Conservation (phyloP, 53 echinoderm and acorn worm genomes). For the Apostichopus leukothele region DNA sequence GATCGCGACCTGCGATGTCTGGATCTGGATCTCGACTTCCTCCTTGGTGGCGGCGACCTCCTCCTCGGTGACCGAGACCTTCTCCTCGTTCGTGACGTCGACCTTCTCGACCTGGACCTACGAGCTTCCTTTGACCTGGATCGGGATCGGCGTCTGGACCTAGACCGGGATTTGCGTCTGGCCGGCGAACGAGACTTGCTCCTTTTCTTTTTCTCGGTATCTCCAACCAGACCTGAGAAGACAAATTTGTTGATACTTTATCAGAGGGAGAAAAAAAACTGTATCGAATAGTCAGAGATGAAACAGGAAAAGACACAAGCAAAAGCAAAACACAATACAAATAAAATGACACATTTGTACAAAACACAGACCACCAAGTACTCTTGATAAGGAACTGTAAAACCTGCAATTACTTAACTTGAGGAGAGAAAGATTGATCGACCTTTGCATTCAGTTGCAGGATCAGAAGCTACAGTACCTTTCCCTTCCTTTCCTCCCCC, state of each 20-base stretch:
- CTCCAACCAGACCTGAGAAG: constrained; percentile 52
- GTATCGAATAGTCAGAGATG: too few species aligned
- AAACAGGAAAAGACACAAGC: not conserved
- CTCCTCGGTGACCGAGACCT: constrained; percentile 62
- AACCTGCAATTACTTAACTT: too few species aligned
- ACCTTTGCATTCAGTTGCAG: too few species aligned
- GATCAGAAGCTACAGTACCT: too few species aligned
- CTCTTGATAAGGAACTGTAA: too few species aligned
- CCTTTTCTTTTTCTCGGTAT: constrained; percentile 72
- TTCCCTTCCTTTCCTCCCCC: too few species aligned
- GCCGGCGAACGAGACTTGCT: constrained; percentile 60
- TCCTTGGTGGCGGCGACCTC: constrained; percentile 66
- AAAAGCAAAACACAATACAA: not conserved
- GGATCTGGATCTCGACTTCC: constrained; percentile 58
- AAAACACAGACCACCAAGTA: too few species aligned
- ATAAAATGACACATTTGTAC: too few species aligned
- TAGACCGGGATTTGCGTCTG: constrained; percentile 76
- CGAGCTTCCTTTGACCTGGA: constrained; percentile 56
- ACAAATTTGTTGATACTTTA: not conserved
- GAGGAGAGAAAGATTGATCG: too few species aligned
- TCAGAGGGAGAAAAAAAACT: not conserved
- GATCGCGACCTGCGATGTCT: constrained; percentile 72
- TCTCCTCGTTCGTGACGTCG: constrained; percentile 54
- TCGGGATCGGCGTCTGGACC: constrained; percentile 65
- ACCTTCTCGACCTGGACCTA: constrained; percentile 63